A percentile compares a stretch with the other conserved stretches of the same genome.
These are phyloP conservation scores for Gopherus evgoodei DNA, from an alignment of 2,113 vertebrate genomes.

Conservation along the genomic window DNA sequence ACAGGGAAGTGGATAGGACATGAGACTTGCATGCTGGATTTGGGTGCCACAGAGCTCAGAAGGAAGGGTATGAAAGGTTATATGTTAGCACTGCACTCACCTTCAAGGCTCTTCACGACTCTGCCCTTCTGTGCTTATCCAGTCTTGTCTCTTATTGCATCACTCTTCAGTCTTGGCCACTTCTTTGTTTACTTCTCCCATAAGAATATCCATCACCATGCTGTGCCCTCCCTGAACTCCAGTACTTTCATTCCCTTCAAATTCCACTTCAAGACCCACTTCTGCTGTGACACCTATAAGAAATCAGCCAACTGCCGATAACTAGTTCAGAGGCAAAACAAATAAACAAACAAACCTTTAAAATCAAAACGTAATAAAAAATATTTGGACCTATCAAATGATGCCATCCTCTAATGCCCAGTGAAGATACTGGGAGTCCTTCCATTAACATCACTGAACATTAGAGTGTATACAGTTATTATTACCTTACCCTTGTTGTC, in stretches of 20 bases:
- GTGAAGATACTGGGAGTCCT: not conserved
- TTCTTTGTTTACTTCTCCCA: not conserved
- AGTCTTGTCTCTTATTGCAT: not conserved
- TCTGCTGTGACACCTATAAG: not conserved
- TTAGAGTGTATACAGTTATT: not conserved
- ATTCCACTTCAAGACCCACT: not conserved
- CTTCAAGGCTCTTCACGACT: not conserved
- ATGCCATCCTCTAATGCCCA: not conserved
- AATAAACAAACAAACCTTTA: not conserved
- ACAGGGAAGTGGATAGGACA: accelerated
- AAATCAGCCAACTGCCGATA: not conserved
- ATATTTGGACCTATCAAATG: not conserved
- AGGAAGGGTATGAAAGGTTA: not conserved
- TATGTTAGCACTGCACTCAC: not conserved
- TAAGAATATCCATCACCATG: accelerated
- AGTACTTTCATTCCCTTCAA: not conserved
- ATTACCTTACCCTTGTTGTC: not conserved
- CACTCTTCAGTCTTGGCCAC: not conserved
- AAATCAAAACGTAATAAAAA: not conserved
- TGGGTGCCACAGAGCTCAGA: not conserved
- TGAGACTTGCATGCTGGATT: not conserved
- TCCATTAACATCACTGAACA: not conserved
- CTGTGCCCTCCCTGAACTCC: not conserved
- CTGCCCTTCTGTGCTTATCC: not conserved
- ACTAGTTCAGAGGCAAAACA: not conserved